Percentiles rank a stretch among this genome's conserved stretches.
These are phyloP conservation scores for Hydrotaea diabolus DNA, from an alignment of 2,888 invertebrate genomes.

Conservation along the genomic window DNA sequence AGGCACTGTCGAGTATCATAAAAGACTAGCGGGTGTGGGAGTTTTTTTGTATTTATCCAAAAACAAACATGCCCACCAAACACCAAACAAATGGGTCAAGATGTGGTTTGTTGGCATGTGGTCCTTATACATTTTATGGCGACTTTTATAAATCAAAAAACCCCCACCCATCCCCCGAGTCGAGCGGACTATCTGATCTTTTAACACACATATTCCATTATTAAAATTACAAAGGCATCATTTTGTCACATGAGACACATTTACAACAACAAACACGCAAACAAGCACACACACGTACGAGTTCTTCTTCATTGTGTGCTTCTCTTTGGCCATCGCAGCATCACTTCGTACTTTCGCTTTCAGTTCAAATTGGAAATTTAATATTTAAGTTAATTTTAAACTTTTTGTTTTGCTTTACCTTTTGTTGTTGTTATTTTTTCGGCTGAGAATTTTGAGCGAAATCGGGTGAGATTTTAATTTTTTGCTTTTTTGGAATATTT, in stretches of 20 bases:
- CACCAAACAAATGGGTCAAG: not conserved
- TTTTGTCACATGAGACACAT: conserved; percentile 26
- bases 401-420: not conserved
- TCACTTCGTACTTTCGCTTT: not conserved
- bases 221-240: conserved; percentile 17
- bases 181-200: not conserved
- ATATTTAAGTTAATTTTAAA: not conserved
- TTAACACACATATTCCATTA: conserved; percentile 27
- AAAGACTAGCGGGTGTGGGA: not conserved
- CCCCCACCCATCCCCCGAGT: too few species aligned
- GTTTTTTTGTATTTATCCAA: not conserved
- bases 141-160: not conserved
- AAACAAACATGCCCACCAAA: not conserved
- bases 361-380: not conserved
- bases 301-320: not conserved
- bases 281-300: not conserved
- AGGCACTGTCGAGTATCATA: not conserved
- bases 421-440: not conserved
- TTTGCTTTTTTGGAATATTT: too few species aligned
- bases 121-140: not conserved
- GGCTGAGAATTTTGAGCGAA: too few species aligned
- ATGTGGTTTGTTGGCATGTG: not conserved
- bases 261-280: not conserved
- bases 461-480: too few species aligned
- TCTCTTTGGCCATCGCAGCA: too few species aligned